Percentiles rank a stretch among this genome's conserved stretches.
Evolutionary conservation across 2,113 vertebrate genomes (phyloP).

Genomic region (Hippocampus guttulatus): DNA sequence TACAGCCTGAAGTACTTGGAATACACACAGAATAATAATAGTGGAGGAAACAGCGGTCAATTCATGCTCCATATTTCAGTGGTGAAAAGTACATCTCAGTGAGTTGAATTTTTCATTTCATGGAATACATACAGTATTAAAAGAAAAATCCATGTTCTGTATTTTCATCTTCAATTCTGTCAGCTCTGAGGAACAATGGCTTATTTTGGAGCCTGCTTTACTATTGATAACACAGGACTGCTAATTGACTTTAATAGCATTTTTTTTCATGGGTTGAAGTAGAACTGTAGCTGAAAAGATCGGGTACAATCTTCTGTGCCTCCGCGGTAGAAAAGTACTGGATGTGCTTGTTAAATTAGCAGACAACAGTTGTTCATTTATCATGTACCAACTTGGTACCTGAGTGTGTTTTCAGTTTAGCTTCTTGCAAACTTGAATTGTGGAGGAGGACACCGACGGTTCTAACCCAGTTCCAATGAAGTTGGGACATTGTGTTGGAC

Average conservation of each 20-base stretch:
- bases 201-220: background rate
- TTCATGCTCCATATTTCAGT: constrained; percentile 7
- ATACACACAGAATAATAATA: constrained; percentile 1
- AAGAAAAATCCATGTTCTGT: constrained; percentile 22
- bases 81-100: background rate
- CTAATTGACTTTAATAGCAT: background rate
- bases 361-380: background rate
- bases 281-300: background rate
- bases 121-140: constrained; percentile 6
- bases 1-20: background rate
- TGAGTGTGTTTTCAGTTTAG: background rate
- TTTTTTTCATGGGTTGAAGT: constrained; percentile 7
- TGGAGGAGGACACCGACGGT: background rate
- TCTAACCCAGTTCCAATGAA: background rate
- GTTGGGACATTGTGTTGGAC: too few relatives aligned
- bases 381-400: background rate
- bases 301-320: background rate
- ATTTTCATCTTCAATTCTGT: constrained; percentile 14
- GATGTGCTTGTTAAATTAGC: background rate
- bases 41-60: background rate
- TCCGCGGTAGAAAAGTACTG: background rate
- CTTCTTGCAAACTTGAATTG: background rate
- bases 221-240: background rate
- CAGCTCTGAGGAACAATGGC: constrained; percentile 11
- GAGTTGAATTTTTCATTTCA: constrained; percentile 9